A percentile compares a stretch with the other conserved stretches of the same genome.
phyloP scores from a whole-genome alignment of 2,113 vertebrate species.

The Boulengeromyrus knoepffleri region DNA sequence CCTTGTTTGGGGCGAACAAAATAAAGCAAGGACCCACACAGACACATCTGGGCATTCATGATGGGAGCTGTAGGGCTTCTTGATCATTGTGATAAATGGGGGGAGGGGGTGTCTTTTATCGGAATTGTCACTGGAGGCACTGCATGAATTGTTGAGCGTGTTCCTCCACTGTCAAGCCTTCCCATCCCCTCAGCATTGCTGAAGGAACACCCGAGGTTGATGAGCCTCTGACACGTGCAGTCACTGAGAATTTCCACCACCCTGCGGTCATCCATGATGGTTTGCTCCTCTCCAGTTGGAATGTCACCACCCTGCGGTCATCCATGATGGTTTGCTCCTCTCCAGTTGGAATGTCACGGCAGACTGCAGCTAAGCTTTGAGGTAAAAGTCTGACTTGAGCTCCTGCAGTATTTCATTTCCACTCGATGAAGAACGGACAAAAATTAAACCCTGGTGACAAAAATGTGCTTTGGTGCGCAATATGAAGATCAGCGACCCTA shows the following conservation, averaged over 20 bases:
- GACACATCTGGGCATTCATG: neutral
- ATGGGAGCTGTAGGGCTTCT: neutral
- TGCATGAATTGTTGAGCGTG: neutral
- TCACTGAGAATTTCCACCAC: neutral
- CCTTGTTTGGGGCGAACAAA: neutral
- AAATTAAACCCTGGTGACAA: neutral
- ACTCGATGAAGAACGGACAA: neutral
- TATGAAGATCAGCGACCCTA: neutral
- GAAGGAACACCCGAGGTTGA: neutral
- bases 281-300: neutral
- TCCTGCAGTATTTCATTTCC: neutral
- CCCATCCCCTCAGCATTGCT: neutral
- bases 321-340: too few species aligned
- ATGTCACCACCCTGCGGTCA: neutral
- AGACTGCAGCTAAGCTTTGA: neutral
- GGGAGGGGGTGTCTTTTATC: neutral
- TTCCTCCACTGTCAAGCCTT: neutral
- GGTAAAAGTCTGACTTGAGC: neutral
- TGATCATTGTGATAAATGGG: neutral
- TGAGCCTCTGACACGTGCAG: neutral
- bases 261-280: neutral
- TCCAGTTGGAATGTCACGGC: neutral
- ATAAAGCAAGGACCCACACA: neutral
- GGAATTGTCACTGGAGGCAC: neutral
- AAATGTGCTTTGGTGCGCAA: neutral